Evolutionary conservation across 2,888 invertebrate species (phyloP).

Genomic region (Cheilosia grossa): DNA sequence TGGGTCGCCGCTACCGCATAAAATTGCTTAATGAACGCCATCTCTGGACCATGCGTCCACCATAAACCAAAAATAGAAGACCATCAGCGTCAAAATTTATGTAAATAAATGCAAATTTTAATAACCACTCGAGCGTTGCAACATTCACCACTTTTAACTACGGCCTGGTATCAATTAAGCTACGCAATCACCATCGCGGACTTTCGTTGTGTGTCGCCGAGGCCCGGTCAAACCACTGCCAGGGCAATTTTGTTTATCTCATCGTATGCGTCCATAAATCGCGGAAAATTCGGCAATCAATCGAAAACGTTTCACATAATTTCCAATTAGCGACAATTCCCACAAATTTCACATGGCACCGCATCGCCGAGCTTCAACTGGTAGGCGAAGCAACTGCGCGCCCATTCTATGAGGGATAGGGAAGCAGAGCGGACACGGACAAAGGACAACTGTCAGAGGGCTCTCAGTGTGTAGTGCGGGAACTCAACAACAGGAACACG

Average conservation of each 20-base stretch:
- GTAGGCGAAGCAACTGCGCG: neutral
- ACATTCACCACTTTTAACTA: slow-evolving; percentile 67
- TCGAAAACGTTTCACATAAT: slow-evolving; percentile 74
- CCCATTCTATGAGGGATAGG: neutral
- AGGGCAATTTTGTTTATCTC: slow-evolving; percentile 63
- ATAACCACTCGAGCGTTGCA: slow-evolving; percentile 57
- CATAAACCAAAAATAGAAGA: slow-evolving; percentile 45
- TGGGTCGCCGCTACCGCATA: slow-evolving; percentile 43
- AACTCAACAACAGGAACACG: slow-evolving; percentile 46
- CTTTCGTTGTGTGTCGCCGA: slow-evolving; percentile 23
- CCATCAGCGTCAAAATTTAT: slow-evolving; percentile 44
- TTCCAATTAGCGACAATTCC: slow-evolving; percentile 73
- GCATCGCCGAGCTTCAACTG: neutral
- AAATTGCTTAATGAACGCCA: slow-evolving; percentile 63
- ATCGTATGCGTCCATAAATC: slow-evolving; percentile 59
- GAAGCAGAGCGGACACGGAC: neutral
- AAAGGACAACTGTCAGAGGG: slow-evolving; percentile 5
- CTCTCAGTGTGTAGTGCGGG: neutral
- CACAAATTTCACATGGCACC: slow-evolving; percentile 68
- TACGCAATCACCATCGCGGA: slow-evolving; percentile 49
- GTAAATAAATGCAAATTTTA: slow-evolving; percentile 71
- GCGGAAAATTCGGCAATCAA: slow-evolving; percentile 71
- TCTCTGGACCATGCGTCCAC: neutral
- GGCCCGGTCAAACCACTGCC: slow-evolving; percentile 27
- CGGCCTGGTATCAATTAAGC: slow-evolving; percentile 71